Evolutionary conservation across 2,888 invertebrate species (phyloP).

Genomic region (Pseudococcus longispinus): DNA sequence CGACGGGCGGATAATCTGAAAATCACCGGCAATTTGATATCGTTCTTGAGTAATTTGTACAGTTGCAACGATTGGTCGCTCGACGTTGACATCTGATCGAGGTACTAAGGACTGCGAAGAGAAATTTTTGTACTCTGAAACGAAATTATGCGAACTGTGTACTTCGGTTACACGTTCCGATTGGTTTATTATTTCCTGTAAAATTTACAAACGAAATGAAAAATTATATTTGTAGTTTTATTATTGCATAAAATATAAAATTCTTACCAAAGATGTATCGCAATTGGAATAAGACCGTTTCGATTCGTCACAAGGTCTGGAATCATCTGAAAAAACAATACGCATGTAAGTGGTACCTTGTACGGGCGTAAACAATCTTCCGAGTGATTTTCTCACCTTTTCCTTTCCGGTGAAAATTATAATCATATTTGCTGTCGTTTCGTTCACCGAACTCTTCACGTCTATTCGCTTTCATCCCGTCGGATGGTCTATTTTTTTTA

Average conservation of each 20-base stretch:
- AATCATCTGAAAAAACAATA: neutral
- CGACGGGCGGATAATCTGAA: slow-evolving; percentile 17
- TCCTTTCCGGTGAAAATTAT: neutral
- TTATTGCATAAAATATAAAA: neutral
- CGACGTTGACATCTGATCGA: neutral
- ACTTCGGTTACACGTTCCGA: neutral
- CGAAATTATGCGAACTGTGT: neutral
- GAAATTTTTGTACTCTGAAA: neutral
- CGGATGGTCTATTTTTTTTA: neutral
- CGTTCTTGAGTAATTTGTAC: slow-evolving; percentile 52
- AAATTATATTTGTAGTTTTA: neutral
- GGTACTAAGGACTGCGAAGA: neutral
- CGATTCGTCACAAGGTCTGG: neutral
- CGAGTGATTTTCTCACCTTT: neutral
- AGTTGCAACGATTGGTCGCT: neutral
- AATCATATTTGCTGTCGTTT: neutral
- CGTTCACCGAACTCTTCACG: neutral
- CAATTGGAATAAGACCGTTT: neutral
- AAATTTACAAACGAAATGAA: neutral
- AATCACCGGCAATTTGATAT: slow-evolving; percentile 49
- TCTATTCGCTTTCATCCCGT: neutral
- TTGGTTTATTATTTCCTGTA: neutral
- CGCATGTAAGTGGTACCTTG: neutral
- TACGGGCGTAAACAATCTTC: neutral
- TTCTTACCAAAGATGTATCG: neutral